Evolutionary conservation across 2,113 vertebrate genomes (phyloP), one percentile per base, ranked within the genome.

Genomic region (Bufo bufo): DNA sequence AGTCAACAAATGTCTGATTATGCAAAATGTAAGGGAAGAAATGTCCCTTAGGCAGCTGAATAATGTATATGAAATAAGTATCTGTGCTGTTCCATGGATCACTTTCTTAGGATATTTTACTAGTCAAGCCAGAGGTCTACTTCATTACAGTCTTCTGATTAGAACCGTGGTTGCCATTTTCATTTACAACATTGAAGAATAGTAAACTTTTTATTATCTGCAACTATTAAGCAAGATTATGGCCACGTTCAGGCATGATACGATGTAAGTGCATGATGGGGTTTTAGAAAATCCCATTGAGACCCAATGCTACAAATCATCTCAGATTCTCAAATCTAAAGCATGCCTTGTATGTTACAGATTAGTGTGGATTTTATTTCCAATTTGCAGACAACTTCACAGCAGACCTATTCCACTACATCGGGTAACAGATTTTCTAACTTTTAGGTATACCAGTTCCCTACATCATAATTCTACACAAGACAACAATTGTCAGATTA

Each of bases 101-200:
- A 11, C 16, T 23, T 80, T 80, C n/a, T 50, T 80, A 14, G 33
- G 78, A 56, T 17, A 59, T 80, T 80, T 80, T 80, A 33, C 77
- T 78, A 13, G 47, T 71, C 23, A 33, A 43, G 43, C 33, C 33
- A 45, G 69, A 71, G 12, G 43, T 75, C 72, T 75, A 19, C 9
- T 49, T 50, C 8, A 50, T 50, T 49, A 50, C 0, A 50, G 3
- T 75, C 1, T 9, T 20, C 9, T 4, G 6, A 50, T 50, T 20
- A 50, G 20, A 10, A 50, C 16, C 47, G 4, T 17, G 4, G 45
- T 20, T 19, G 17, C 47, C 17, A 19, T 74, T 19, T 74, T 47
- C 71, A 47, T 75, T 50, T 49, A 75, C 71, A 50, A 50, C 7
- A 19, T 49, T 49, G 43, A 20, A 17, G 6, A 74, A 3, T 14